A percentile compares a stretch with the other conserved stretches of the same genome.
These are phyloP conservation scores for Crepidodera aurea DNA, from an alignment of 2,888 invertebrate species.

Conservation along the genomic window DNA sequence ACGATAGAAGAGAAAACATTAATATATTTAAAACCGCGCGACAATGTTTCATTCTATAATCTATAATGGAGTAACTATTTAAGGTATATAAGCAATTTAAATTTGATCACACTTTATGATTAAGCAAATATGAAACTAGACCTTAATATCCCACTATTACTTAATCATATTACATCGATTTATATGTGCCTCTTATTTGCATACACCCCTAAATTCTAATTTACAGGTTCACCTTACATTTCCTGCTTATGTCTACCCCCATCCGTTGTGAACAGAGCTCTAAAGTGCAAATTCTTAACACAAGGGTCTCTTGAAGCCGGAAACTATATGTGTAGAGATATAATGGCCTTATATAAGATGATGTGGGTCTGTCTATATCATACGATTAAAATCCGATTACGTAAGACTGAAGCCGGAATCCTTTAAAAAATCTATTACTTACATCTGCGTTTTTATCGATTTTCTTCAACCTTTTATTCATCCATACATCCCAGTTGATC, in stretches of 20 bases:
- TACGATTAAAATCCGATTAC: conserved; percentile 8
- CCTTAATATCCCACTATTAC: conserved; percentile 5
- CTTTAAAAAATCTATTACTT: not conserved
- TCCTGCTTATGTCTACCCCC: conserved; percentile 26
- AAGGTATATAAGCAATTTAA: not conserved
- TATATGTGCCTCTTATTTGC: conserved; percentile 10
- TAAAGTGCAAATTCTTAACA: conserved; percentile 30
- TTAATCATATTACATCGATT: conserved; percentile 12
- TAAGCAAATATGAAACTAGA: conserved; percentile 7
- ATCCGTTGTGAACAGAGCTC: conserved; percentile 23
- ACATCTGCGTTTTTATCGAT: not conserved
- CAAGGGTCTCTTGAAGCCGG: conserved; percentile 30
- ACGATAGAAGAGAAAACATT: too few species aligned
- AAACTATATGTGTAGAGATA: conserved; percentile 21
- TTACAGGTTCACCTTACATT: conserved; percentile 21
- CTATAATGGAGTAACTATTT: too few species aligned
- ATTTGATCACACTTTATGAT: not conserved
- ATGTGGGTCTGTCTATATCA: conserved; percentile 19
- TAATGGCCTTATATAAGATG: conserved; percentile 18
- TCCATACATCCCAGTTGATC: not conserved
- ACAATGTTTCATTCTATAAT: too few species aligned
- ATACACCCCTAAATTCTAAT: conserved; percentile 10
- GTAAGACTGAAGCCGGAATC: not conserved
- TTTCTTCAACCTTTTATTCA: not conserved
- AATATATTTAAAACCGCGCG: too few species aligned